Evolutionary conservation across 1,140 invertebrate species (phyloP).

Genomic region (Achroia grisella): DNA sequence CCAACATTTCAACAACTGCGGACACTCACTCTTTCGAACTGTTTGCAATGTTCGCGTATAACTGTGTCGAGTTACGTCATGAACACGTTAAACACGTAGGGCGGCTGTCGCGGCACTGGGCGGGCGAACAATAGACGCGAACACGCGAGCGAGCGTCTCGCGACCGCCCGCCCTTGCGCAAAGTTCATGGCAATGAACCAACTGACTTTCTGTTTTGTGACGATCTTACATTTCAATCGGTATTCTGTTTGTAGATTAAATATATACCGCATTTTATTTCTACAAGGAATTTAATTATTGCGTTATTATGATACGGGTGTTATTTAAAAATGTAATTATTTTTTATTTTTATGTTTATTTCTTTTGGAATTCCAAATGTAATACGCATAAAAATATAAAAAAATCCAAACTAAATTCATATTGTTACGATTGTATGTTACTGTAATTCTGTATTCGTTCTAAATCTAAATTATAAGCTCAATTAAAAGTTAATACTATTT

Average conservation of each 20-base stretch:
- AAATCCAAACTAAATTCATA: no score
- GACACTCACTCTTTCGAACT: slow-evolving; percentile 11
- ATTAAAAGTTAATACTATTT: no score
- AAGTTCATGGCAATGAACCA: slow-evolving; percentile 55
- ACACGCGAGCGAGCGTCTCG: slow-evolving; percentile 1
- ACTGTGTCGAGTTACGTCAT: slow-evolving; percentile 4
- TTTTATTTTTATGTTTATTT: no score
- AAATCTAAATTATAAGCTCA: no score
- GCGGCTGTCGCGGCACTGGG: slow-evolving; percentile 54
- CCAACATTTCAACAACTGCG: slow-evolving; percentile 5
- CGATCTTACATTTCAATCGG: slow-evolving; percentile 33
- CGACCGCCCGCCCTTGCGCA: slow-evolving; percentile 49
- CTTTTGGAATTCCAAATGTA: no score
- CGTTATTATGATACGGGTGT: slow-evolving; percentile 1
- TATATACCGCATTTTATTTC: slow-evolving; percentile 22
- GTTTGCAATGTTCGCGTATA: slow-evolving; percentile 20
- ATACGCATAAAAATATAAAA: no score
- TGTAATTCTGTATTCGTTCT: no score
- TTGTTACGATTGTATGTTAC: no score
- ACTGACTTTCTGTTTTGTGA: slow-evolving; percentile 36
- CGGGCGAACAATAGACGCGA: slow-evolving; percentile 27
- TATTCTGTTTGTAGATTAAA: slow-evolving; percentile 26
- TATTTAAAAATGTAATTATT: no score
- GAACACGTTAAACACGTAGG: slow-evolving; percentile 32
- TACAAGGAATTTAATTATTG: slow-evolving; percentile 14